Conservation (phyloP, 2,113 vertebrate species). For the Melozone crissalis region DNA sequence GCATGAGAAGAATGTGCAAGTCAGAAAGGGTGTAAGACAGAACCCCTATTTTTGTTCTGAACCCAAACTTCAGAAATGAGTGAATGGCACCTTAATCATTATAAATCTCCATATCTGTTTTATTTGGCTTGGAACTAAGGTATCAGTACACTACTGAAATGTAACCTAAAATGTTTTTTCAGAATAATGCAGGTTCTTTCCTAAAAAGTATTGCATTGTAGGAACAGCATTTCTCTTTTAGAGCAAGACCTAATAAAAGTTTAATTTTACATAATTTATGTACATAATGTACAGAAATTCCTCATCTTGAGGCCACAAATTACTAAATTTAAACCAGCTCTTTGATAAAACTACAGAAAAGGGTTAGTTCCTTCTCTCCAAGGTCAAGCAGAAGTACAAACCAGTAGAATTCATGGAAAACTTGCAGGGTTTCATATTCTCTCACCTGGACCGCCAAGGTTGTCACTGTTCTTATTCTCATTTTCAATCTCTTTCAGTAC, state of each 20-base stretch:
- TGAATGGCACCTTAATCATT: neutral
- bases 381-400: neutral
- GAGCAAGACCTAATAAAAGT: neutral
- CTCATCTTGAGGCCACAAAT: neutral
- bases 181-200: neutral
- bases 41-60: neutral
- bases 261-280: neutral
- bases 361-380: neutral
- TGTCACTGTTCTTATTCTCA: slow-evolving; percentile 86
- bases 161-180: neutral
- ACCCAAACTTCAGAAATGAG: neutral
- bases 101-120: neutral
- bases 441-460: slow-evolving; percentile 84
- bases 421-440: neutral
- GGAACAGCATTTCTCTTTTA: neutral
- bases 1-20: neutral
- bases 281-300: neutral
- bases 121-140: neutral
- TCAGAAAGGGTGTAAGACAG: neutral
- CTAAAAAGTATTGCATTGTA: neutral
- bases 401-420: neutral
- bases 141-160: neutral
- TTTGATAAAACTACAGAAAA: neutral
- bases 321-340: neutral
- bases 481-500: slow-evolving; percentile 93